A percentile compares a stretch with the other conserved stretches of the same genome.
Conservation (phyloP, 2,888 invertebrate species). For the Antheraea yamamai region DNA sequence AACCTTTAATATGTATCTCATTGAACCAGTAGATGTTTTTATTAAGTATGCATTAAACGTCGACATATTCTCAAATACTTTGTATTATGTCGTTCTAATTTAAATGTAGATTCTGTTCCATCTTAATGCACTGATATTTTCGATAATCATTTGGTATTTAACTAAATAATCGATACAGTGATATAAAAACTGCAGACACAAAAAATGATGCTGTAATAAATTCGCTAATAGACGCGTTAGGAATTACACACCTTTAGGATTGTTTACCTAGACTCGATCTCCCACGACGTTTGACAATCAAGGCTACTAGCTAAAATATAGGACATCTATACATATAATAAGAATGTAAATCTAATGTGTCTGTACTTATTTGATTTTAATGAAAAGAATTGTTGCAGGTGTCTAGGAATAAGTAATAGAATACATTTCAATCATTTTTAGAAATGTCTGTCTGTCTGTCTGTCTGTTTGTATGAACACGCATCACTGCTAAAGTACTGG, state of each 20-base stretch:
- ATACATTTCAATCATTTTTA: too few species aligned
- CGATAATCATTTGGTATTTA: conserved; percentile 3
- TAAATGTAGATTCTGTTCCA: not conserved
- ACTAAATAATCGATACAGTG: not conserved
- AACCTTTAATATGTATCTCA: not conserved
- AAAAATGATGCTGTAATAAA: not conserved
- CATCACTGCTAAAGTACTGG: too few species aligned
- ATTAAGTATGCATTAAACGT: not conserved
- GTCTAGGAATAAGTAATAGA: too few species aligned
- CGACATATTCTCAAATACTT: not conserved
- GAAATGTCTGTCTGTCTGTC: too few species aligned
- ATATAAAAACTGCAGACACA: not conserved
- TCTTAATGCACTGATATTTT: not conserved
- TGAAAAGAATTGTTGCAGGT: too few species aligned
- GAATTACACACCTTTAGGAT: not conserved
- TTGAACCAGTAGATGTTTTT: not conserved
- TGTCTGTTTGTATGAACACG: too few species aligned
- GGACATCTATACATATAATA: too few species aligned
- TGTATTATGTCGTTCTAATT: not conserved
- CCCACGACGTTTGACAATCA: not conserved
- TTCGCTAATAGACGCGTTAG: not conserved
- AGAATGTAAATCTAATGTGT: too few species aligned
- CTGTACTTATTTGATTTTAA: too few species aligned
- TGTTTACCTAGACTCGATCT: not conserved
- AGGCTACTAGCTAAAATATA: not conserved